Evolutionary conservation across 2,888 invertebrate species (phyloP).

Genomic region (Cotesia congregata): DNA sequence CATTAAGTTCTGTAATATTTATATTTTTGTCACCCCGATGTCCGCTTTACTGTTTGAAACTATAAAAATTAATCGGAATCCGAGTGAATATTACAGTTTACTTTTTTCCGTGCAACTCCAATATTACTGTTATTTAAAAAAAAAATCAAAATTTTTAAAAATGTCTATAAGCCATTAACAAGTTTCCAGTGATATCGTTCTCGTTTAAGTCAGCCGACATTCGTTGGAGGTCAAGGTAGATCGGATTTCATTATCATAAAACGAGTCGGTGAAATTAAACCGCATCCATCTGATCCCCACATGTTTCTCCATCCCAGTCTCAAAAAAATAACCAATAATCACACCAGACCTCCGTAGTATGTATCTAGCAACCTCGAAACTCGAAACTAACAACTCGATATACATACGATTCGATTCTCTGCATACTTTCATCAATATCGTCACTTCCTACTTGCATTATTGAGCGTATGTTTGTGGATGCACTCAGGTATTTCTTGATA

Average conservation of each 20-base stretch:
- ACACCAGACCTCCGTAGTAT: too few relatives aligned
- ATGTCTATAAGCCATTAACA: constrained; percentile 14
- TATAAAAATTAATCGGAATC: too few relatives aligned
- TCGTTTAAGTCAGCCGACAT: constrained; percentile 16
- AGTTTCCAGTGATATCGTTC: constrained; percentile 30
- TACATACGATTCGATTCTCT: not conserved
- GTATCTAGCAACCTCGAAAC: too few relatives aligned
- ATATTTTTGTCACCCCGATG: too few relatives aligned
- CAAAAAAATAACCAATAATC: not conserved
- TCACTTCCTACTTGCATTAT: not conserved
- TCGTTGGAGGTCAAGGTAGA: constrained; percentile 11
- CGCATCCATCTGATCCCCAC: not conserved
- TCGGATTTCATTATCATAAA: not conserved
- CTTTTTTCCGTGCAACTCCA: too few relatives aligned
- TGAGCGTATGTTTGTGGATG: not conserved
- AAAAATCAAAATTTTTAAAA: not conserved
- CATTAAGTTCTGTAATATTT: too few relatives aligned
- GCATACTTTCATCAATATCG: not conserved
- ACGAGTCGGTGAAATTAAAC: not conserved
- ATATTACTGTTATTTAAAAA: not conserved
- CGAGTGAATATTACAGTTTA: too few relatives aligned
- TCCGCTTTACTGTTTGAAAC: too few relatives aligned
- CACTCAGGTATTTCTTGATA: constrained; percentile 8
- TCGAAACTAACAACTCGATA: too few relatives aligned
- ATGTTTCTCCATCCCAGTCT: not conserved